A percentile compares a stretch with the other conserved stretches of the same genome.
Evolutionary conservation across 1,140 invertebrate species (phyloP).

Genomic region (Thaumetopoea pityocampa): DNA sequence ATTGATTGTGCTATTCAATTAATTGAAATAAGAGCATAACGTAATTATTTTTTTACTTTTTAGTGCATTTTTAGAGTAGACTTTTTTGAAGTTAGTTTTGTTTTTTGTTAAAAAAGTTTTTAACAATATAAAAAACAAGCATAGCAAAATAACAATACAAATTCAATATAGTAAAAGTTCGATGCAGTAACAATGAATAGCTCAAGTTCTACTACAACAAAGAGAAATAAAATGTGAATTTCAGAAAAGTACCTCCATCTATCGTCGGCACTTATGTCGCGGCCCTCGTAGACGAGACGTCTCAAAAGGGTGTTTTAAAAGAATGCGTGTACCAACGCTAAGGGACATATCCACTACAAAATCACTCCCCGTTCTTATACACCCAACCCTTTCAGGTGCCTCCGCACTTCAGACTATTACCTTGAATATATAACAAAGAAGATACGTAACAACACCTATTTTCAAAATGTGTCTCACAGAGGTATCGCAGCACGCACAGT

Average conservation of each 20-base stretch:
- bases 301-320: slow-evolving; percentile 65
- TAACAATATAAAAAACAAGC: too few species aligned
- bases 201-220: not conserved
- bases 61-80: too few species aligned
- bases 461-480: slow-evolving; percentile 15
- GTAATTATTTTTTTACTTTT: too few species aligned
- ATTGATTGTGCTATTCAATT: too few species aligned
- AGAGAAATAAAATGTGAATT: slow-evolving; percentile 7
- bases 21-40: too few species aligned
- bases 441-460: not conserved
- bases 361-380: slow-evolving; percentile 33
- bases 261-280: slow-evolving; percentile 25
- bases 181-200: not conserved
- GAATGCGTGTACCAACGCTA: slow-evolving; percentile 37
- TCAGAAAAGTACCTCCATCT: slow-evolving; percentile 25
- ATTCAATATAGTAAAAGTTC: not conserved
- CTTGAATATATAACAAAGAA: slow-evolving; percentile 4
- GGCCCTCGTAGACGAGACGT: slow-evolving; percentile 58
- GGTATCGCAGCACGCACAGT: slow-evolving; percentile 2
- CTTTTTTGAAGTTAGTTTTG: too few species aligned
- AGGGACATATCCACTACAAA: slow-evolving; percentile 35
- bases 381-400: slow-evolving; percentile 18
- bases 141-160: too few species aligned
- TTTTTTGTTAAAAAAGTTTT: too few species aligned
- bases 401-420: slow-evolving; percentile 11